These are phyloP conservation scores for Callopanchax toddi DNA, from an alignment of 2,113 vertebrate genomes.

Conservation along the genomic window DNA sequence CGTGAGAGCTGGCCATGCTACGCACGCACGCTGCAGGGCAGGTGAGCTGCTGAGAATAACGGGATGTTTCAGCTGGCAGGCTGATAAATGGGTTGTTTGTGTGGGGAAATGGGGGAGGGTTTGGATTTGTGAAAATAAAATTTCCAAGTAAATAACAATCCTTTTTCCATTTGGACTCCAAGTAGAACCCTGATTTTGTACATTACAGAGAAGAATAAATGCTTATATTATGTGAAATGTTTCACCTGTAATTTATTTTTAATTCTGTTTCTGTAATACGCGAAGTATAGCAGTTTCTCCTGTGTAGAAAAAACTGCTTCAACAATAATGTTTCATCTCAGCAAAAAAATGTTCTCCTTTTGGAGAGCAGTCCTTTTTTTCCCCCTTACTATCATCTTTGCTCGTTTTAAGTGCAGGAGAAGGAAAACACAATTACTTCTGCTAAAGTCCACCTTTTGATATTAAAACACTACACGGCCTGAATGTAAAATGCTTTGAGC, in stretches of 20 bases:
- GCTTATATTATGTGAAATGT: background rate
- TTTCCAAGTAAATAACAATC: background rate
- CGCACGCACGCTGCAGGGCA: conserved; percentile 80
- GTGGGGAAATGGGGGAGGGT: background rate
- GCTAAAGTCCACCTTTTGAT: background rate
- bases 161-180: background rate
- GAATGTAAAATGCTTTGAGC: background rate
- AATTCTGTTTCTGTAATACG: too few relatives aligned
- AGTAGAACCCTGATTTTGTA: background rate
- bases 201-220: background rate
- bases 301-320: background rate
- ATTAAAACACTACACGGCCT: background rate
- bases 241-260: too few relatives aligned
- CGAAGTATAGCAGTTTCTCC: too few relatives aligned
- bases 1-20: conserved; percentile 89
- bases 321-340: background rate
- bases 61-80: conserved; percentile 1
- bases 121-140: background rate
- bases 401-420: background rate
- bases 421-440: conserved; percentile 1
- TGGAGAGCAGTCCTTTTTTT: background rate
- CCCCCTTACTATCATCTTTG: background rate
- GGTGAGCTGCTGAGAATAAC: conserved; percentile 68
- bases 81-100: conserved; percentile 10
- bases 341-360: conserved; percentile 5